Evolutionary conservation across 2,888 invertebrate species (phyloP), one percentile per base, ranked within the genome.

Genomic region (Polydrusus pterygomalis): DNA sequence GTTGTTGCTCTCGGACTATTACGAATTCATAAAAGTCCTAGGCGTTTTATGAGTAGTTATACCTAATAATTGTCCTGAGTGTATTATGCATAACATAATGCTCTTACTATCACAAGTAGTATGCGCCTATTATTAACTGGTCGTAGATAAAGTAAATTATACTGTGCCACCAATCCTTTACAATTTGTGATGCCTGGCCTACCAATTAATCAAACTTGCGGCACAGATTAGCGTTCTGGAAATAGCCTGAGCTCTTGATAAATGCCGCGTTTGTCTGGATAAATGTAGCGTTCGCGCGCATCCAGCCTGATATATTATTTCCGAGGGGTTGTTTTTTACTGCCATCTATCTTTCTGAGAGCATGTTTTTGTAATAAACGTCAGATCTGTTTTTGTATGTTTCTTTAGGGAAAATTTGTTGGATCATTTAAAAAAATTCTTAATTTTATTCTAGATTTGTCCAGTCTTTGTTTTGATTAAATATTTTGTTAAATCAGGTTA

Each of bases 271-370:
- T 85, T 84, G 85, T 83, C 84, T 83, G 78, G 76, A 77, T 78
- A 85, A 85, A 85, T 85, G 84, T 84, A 81, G 78, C 85, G 84
- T 84, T 83, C 80, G 83, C 80, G 82, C 81, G 82, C 83, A 83
- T 83, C 83, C 81, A 83, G 80, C 80, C 81, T 85, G 85, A 85
- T 85, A 84, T 84, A 85, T 84, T 82, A 84, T 84, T 85, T 85
- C 84, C 85, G 85, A 85, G 84, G 83, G 83, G 83, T 81, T 83
- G 82, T 83, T 83, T 83, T 83, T 83, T 80, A 80, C 70, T 67
- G 75, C 79, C 80, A 84, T 84, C 83, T 80, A 83, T 83, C 83
- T 84, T 81, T 75, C 79, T 79, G 79, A 62, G 73, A 70, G 80
- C 83, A 82, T 82, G 82, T 83, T 82, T 81, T 82, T 75, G 83